phyloP scores from a whole-genome alignment of 2,797 vertebrate genomes.

The Dipus sagitta region DNA sequence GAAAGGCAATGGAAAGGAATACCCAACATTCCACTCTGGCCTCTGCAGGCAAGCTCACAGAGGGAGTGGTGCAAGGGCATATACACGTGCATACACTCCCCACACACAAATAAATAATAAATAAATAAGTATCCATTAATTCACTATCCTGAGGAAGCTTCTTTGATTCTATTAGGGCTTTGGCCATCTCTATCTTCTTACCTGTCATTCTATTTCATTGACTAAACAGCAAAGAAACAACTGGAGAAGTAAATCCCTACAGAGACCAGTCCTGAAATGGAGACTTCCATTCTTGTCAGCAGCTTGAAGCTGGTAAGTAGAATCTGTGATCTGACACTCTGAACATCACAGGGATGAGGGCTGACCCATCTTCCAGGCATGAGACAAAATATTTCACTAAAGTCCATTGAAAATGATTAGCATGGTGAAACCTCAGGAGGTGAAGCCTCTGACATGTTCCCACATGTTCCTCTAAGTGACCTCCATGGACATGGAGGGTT shows the following conservation, averaged over 20 bases:
- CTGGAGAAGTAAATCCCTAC: not conserved
- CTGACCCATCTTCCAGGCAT: not conserved
- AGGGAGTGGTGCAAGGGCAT: too few relatives aligned
- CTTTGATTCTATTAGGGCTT: not conserved
- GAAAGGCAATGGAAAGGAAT: too few relatives aligned
- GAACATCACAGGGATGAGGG: not conserved
- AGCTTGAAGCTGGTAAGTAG: not conserved
- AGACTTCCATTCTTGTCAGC: not conserved
- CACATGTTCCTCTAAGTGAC: not conserved
- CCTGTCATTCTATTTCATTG: not conserved
- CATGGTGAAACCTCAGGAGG: not conserved
- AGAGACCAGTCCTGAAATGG: not conserved
- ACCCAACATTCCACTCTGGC: too few relatives aligned
- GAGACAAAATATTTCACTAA: conserved; percentile 1
- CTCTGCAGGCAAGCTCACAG: too few relatives aligned
- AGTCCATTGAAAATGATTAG: not conserved
- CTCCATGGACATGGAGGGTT: not conserved
- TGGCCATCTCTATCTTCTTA: conserved; percentile 9
- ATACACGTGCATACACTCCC: too few relatives aligned
- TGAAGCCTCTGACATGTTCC: not conserved
- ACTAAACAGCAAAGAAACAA: not conserved
- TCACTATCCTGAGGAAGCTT: not conserved
- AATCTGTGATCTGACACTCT: not conserved
- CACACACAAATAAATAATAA: not conserved
- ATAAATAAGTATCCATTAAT: not conserved